Percentiles rank a stretch among this genome's conserved stretches.
phyloP scores from a whole-genome alignment of 2,888 invertebrate genomes.

The Eueremaeus valkanovi region DNA sequence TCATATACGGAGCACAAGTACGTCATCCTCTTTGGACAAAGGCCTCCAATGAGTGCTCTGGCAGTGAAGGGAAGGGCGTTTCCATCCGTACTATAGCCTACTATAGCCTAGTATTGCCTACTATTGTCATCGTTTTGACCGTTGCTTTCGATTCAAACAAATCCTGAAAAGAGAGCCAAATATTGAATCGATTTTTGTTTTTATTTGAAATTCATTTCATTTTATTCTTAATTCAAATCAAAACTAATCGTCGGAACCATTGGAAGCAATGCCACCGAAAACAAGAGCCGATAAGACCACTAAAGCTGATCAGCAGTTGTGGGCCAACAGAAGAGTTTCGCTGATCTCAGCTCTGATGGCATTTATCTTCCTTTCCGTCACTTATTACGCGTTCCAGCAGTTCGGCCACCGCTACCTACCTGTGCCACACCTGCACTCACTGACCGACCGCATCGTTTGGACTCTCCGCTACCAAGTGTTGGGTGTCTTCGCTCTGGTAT shows the following conservation, averaged over 20 bases:
- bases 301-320: neutral
- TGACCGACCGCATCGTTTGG: constrained; percentile 38
- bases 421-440: constrained; percentile 26
- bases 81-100: neutral
- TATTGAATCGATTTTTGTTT: neutral
- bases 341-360: neutral
- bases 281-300: neutral
- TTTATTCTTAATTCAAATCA: neutral
- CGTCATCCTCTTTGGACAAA: neutral
- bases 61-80: constrained; percentile 11
- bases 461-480: constrained; percentile 36
- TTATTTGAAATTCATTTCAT: neutral
- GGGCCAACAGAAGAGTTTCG: neutral
- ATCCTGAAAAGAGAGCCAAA: constrained; percentile 17
- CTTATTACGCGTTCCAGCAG: neutral
- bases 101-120: too few species aligned
- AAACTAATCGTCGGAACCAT: neutral
- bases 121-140: neutral
- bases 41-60: neutral
- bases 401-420: neutral
- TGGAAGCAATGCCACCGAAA: constrained; percentile 15
- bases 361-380: neutral
- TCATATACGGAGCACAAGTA: neutral
- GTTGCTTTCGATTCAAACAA: neutral
- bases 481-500: constrained; percentile 7